Evolutionary conservation across 2,888 invertebrate species (phyloP), one percentile per base, ranked within the genome.

Genomic region (Nymphalis urticae): DNA sequence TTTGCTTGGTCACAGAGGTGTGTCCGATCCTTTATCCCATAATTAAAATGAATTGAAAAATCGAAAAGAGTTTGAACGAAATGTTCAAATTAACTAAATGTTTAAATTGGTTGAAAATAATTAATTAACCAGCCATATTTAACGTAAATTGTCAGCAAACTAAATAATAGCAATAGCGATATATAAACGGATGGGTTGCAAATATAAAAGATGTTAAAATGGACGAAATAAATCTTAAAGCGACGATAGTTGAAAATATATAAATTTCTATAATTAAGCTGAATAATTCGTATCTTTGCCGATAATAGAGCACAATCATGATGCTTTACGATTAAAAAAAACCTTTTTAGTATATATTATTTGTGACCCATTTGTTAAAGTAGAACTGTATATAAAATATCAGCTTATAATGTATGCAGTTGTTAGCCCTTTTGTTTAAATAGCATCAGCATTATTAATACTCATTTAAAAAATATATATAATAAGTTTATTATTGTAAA

Each of bases 311-410:
- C 27, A 27, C 5, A 27, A 4, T 2, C 27, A 27, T 27, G 27
- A 3, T 27, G 27, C 27, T 3, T 27, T 13, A 9, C 42, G 10
- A 4, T 42, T 42, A 36, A 36, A 36, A 36, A 36, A 13, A 10
- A 42, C 3, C 27, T 2, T 27, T 27, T 27, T 27, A 27, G 3
- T 27, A 21, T 56, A 58, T 24, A 51, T n/a, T n/a, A 64, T 68
- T 68, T 71, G 62, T 59, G 58, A 63, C 61, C 68, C 68, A 65
- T 71, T 71, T 68, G 68, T 65, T 2, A 53, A 5, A 48, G 68
- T 71, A 71, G 71, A 32, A 65, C 58, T 65, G 62, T 66, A 48
- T 48, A 48, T 66, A 36, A 66, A 54, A 48, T 24, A 42, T 48
- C 8, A 24, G 27, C 17, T 48, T 48, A 61, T 48, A n/a, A 48